phyloP scores from a whole-genome alignment of 1,140 invertebrate species.

The Vanessa atalanta region DNA sequence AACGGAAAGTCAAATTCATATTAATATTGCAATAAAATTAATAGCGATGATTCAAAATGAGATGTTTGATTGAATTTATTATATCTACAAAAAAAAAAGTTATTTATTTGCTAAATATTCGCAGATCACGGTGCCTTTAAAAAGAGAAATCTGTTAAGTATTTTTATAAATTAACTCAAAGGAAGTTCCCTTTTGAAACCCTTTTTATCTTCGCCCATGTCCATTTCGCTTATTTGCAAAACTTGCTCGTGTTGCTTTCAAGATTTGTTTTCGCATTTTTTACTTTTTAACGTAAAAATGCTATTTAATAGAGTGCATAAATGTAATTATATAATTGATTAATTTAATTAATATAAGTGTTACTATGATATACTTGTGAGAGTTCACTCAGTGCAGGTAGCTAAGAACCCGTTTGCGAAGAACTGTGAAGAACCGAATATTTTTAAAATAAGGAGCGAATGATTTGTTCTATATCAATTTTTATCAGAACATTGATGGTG shows the following conservation, averaged over 20 bases:
- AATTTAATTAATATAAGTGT: neutral
- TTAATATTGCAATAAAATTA: neutral
- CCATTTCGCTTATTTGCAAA: constrained; percentile 46
- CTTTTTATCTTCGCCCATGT: constrained; percentile 45
- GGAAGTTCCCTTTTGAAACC: constrained; percentile 46
- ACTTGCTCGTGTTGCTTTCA: constrained; percentile 42
- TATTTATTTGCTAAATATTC: constrained; percentile 16
- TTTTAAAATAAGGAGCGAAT: too few species aligned
- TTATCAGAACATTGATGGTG: too few species aligned
- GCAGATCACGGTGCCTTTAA: constrained; percentile 22
- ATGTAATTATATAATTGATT: neutral
- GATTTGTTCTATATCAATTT: too few species aligned
- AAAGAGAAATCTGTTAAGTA: constrained; percentile 38
- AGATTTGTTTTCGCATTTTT: constrained; percentile 31
- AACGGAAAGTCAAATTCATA: neutral
- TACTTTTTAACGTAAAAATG: neutral
- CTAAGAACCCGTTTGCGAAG: too few species aligned
- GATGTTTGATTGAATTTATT: neutral
- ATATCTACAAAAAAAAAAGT: constrained; percentile 3
- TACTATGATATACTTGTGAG: too few species aligned
- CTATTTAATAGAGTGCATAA: constrained; percentile 7
- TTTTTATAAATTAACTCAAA: constrained; percentile 48
- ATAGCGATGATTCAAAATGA: neutral
- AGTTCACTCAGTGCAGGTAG: neutral
- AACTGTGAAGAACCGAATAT: too few species aligned